Percentiles rank a stretch among this genome's conserved stretches.
Evolutionary conservation across 2,113 vertebrate species (phyloP).

Genomic region (Patagioenas fasciata): DNA sequence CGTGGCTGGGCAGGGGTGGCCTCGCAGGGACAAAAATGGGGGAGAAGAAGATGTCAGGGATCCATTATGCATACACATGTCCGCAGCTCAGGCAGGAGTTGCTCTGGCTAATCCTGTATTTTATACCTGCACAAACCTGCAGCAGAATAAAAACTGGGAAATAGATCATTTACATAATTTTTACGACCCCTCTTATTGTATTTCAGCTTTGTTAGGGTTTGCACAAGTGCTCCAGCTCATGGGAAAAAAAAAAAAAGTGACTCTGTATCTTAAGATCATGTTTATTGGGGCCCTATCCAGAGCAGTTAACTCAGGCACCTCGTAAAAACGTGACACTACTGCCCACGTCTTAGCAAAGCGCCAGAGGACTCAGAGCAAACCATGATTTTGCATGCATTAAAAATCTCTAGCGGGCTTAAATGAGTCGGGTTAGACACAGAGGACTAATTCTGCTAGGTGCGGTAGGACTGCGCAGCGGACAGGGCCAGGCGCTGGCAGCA

Average conservation of each 20-base stretch:
- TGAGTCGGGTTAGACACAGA: neutral
- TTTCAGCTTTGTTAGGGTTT: neutral
- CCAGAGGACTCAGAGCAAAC: neutral
- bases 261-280: rapidly evolving
- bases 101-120: neutral
- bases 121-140: neutral
- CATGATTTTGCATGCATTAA: neutral
- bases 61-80: neutral
- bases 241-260: neutral
- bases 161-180: neutral
- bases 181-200: neutral
- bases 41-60: constrained; percentile 27
- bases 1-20: constrained; percentile 68
- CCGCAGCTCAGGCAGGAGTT: neutral
- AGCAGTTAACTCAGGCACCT: neutral
- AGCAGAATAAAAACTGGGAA: neutral
- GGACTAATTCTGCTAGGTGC: neutral
- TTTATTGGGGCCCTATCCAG: neutral
- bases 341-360: neutral
- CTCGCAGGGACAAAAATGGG: neutral
- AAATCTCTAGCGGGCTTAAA: neutral
- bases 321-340: neutral
- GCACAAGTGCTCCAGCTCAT: neutral
- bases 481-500: neutral
- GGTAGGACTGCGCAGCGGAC: rapidly evolving